Conservation (phyloP, 2,797 vertebrate genomes). For the Pseudochirops cupreus region DNA sequence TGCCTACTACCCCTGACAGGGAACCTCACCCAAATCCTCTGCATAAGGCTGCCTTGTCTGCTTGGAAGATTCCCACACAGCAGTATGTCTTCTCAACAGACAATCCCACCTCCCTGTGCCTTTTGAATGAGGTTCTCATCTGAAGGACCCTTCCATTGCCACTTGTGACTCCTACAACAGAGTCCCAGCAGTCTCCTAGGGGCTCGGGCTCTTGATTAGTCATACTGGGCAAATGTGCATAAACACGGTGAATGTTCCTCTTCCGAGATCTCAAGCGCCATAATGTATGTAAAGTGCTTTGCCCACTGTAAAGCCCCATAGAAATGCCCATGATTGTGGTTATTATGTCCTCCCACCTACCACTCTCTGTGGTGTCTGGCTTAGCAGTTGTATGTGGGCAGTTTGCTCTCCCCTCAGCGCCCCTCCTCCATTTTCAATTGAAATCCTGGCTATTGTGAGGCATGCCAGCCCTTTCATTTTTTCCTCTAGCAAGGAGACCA, state of each 20-base stretch:
- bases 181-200: neutral
- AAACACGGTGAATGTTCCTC: neutral
- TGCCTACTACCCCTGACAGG: neutral
- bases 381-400: neutral
- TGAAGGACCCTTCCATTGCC: neutral
- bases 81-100: neutral
- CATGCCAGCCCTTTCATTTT: neutral
- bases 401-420: neutral
- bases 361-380: neutral
- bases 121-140: neutral
- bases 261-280: neutral
- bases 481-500: neutral
- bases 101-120: neutral
- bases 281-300: neutral
- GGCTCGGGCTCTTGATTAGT: neutral
- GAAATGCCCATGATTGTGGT: neutral
- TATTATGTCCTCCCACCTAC: neutral
- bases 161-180: neutral
- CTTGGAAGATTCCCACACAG: neutral
- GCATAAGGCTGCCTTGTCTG: no score
- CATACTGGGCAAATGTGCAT: neutral
- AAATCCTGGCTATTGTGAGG: neutral
- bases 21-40: neutral
- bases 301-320: neutral
- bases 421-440: neutral